Base-by-base conservation (phyloP, 2,888 invertebrate species). In the Clitarchus hookeri region DNA sequence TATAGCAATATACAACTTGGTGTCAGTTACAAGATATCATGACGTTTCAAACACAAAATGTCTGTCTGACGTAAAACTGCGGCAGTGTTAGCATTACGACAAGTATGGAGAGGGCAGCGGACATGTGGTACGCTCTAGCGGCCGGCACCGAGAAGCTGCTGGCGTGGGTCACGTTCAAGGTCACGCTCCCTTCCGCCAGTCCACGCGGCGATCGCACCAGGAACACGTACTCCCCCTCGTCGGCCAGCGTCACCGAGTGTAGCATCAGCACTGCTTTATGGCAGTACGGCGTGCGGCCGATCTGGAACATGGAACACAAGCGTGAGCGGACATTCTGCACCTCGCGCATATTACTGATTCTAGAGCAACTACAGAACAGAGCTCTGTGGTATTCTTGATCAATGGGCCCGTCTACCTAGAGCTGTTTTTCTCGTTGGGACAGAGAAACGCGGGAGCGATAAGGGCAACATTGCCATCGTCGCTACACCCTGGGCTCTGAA, bases 161-260 rank as follows among this genome's bases (percentile, higher is more conserved):
- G n/a, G 85, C 85, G 36, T 85, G 65, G 9, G 94, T 94, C 90
- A 95, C 93, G 90, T 95, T 95, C 88, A 95, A 92, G 89, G 92
- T 92, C 90, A 95, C 93, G 88, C 92, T 92, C 84, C 94, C 94
- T 90, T 95, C 94, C 83, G 94, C 93, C 88, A 94, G 91, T 86
- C 95, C 95, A 89, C 93, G 93, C 78, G 93, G 91, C 85, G 95
- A 95, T 89, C 94, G 93, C 53, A 94, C 94, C 87, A 95, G 91
- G 88, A 95, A 92, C 88, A 93, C 92, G 91, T 94, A 94, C 90
- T 95, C 95, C 44, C 95, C 95, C 23, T 93, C 92, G 90, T 95
- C 94, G 77, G 92, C 91, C 87, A 91, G 91, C 86, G 93, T 92
- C 84, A 94, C 93, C 89, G 92, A 92, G 84, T 93, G 92, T 89